phyloP scores from a whole-genome alignment of 2,113 vertebrate species.

The Tonatia bakeri region DNA sequence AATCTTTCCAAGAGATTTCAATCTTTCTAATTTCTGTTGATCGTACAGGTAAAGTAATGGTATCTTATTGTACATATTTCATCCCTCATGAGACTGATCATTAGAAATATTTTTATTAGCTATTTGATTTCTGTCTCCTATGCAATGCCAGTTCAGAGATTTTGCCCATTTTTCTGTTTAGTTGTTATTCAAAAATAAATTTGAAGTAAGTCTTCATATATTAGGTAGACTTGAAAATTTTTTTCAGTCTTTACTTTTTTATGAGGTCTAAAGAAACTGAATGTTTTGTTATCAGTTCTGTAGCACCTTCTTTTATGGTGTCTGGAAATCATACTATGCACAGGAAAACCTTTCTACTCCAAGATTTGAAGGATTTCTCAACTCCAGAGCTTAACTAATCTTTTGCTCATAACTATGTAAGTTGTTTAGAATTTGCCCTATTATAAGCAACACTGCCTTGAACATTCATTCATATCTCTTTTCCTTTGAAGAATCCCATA shows the following conservation, averaged over 20 bases:
- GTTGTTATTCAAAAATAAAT: background rate
- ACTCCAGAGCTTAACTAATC: background rate
- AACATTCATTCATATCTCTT: background rate
- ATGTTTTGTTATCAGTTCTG: background rate
- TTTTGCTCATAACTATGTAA: background rate
- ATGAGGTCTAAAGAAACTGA: background rate
- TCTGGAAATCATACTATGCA: background rate
- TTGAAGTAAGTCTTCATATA: background rate
- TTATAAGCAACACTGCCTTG: background rate
- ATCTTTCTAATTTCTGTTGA: background rate
- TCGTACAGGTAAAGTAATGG: background rate
- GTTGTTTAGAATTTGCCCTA: background rate
- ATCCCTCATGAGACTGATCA: background rate
- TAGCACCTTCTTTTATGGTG: background rate
- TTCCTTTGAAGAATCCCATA: slow-evolving; percentile 28
- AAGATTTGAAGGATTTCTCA: background rate
- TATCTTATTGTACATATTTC: background rate
- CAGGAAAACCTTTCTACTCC: background rate
- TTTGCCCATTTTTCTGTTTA: background rate
- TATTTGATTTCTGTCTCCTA: background rate
- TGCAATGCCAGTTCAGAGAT: background rate
- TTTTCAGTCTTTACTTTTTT: background rate
- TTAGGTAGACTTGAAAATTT: background rate
- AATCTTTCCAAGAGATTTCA: background rate
- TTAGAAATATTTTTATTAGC: background rate